Base-by-base conservation (phyloP, 23 tunicate genomes). In the Styela clava region DNA sequence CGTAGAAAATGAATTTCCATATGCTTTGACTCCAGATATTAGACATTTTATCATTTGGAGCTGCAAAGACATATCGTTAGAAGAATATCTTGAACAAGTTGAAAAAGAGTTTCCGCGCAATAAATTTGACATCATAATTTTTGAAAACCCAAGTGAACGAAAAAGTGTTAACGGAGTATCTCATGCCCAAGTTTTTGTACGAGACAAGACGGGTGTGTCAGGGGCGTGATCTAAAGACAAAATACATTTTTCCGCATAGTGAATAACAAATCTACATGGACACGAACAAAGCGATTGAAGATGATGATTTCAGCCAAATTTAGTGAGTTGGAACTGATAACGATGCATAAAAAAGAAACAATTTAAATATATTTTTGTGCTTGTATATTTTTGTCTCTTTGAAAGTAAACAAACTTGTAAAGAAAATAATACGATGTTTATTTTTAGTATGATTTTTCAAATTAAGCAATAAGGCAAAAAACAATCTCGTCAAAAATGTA, bases 1-100 rank as follows among this genome's bases (percentile, higher is more conserved):
- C 2, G 72, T 56, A 61, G 56, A 61, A 35, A 85, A 85, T 70
- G 83, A 85, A 30, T 85, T 78, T 79, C 89, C 89, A 18, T 85
- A 85, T 68, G 31, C 82, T 3, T 73, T 85, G 24, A 19, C 69
- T 24, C 79, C 77, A 22, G 83, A 69, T 37, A 35, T 85, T 7
- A 12, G 24, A 2, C 89, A 85, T 51, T 51, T 33, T 52, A 64
- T 78, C 0, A 20, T 85, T 29, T 85, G 89, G 89, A 29, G 83
- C 37, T 18, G 61, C n/a, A 62, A 69, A 7, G 23, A 79, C 32
- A 22, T 79, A 18, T 63, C 72, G 33, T 28, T 65, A 18, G 73
- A 63, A 12, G 51, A 79, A 20, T 79, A 65, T 33, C 9, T 19
- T 26, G 3, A 25, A 16, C 23, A 62, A 1, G 72, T 63, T 18